Conservation (phyloP, 1,140 invertebrate genomes). For the Pararge aegeria region DNA sequence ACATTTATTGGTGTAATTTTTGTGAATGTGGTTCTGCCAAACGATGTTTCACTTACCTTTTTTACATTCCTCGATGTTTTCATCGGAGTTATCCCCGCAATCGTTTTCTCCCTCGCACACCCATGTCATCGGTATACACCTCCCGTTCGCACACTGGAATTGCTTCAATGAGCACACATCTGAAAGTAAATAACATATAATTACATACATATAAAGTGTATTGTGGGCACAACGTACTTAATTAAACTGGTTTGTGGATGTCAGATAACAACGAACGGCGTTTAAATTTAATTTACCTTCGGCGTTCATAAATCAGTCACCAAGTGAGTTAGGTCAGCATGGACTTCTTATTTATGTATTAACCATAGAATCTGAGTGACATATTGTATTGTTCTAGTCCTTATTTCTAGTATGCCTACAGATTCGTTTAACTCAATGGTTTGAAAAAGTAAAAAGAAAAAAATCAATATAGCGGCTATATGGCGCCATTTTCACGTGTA, state of each 20-base stretch:
- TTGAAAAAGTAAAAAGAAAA: too few species aligned
- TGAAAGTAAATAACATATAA: constrained; percentile 40
- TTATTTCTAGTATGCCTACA: neutral
- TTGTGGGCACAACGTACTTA: neutral
- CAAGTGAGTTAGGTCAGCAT: neutral
- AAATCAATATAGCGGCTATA: too few species aligned
- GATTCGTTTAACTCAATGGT: too few species aligned
- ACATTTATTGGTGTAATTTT: too few species aligned
- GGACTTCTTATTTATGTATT: neutral
- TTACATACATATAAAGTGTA: neutral
- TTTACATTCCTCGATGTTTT: constrained; percentile 85
- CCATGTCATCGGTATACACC: constrained; percentile 91
- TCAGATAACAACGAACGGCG: neutral
- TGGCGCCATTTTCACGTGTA: too few species aligned
- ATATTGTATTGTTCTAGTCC: neutral
- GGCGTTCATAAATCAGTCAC: constrained; percentile 5
- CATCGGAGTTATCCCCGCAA: constrained; percentile 90
- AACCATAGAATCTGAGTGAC: neutral
- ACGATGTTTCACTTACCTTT: constrained; percentile 61
- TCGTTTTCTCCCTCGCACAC: constrained; percentile 89
- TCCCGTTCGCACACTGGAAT: constrained; percentile 88
- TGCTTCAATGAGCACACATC: constrained; percentile 85
- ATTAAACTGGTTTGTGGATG: neutral
- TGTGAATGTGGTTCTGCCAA: too few species aligned
- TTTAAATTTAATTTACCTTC: constrained; percentile 1